A percentile compares a stretch with the other conserved stretches of the same genome.
Evolutionary conservation across 2,888 invertebrate species (phyloP).

Genomic region (Andrena chrysosceles): DNA sequence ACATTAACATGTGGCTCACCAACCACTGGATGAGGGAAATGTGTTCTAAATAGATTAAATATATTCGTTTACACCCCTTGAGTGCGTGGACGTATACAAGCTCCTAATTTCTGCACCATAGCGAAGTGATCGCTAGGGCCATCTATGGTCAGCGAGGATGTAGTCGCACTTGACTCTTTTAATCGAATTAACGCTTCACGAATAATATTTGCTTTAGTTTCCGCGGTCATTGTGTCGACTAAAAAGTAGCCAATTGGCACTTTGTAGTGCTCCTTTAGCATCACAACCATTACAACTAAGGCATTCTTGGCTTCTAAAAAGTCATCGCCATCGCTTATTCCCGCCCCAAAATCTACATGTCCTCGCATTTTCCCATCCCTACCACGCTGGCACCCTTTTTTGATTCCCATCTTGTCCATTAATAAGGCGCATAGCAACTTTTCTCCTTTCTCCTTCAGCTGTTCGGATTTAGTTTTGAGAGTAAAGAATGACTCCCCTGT

Average conservation of each 20-base stretch:
- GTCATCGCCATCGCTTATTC: not conserved
- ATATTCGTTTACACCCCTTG: too few relatives aligned
- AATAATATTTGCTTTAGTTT: not conserved
- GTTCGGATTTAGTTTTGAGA: not conserved
- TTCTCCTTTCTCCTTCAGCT: not conserved
- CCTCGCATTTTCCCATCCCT: not conserved
- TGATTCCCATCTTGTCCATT: not conserved
- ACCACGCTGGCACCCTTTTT: not conserved
- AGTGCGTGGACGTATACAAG: too few relatives aligned
- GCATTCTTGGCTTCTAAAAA: not conserved
- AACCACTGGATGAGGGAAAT: too few relatives aligned
- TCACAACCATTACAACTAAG: not conserved
- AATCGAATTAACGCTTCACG: not conserved
- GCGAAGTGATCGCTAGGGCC: not conserved
- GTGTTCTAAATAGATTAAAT: too few relatives aligned
- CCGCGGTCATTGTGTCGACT: not conserved
- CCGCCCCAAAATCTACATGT: not conserved
- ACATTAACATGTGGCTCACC: too few relatives aligned
- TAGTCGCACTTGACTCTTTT: not conserved
- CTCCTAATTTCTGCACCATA: too few relatives aligned
- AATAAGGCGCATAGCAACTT: not conserved
- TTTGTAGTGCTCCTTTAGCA: not conserved
- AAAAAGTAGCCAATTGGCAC: not conserved
- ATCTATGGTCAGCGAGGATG: slow-evolving; percentile 2
- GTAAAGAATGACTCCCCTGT: not conserved